Percentiles rank a stretch among this genome's conserved stretches.
Conservation (phyloP, 1,140 invertebrate genomes). For the Pemphigus obesinymphae region DNA sequence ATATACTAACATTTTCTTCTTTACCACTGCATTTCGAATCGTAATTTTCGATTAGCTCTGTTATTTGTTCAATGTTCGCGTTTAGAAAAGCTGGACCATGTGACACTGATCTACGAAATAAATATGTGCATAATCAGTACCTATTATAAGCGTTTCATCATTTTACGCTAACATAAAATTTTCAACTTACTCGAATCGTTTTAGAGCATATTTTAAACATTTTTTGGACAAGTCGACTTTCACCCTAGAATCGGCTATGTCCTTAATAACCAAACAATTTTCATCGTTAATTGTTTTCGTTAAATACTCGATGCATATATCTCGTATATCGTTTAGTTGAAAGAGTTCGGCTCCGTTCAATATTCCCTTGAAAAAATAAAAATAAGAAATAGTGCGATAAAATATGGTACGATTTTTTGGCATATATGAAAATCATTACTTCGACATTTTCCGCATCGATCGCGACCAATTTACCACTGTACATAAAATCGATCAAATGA, state of each 20-base stretch:
- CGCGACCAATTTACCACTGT: not conserved
- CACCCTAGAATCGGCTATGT: not conserved
- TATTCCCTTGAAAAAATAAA: not conserved
- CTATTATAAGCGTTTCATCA: too few species aligned
- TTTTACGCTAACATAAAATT: too few species aligned
- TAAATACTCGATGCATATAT: not conserved
- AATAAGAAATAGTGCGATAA: not conserved
- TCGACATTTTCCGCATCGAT: not conserved
- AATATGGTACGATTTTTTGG: too few species aligned
- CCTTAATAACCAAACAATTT: not conserved
- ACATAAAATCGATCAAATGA: not conserved
- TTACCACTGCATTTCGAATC: not conserved
- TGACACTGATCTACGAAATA: not conserved
- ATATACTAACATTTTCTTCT: not conserved
- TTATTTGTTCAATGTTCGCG: not conserved
- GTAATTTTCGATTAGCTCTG: not conserved
- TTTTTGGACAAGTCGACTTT: not conserved
- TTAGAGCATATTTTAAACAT: not conserved
- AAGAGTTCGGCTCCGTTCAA: not conserved
- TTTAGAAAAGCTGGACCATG: not conserved
- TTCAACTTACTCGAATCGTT: not conserved
- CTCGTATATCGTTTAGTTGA: not conserved
- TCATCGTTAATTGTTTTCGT: not conserved
- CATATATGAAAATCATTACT: not conserved
- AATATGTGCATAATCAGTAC: not conserved